phyloP scores from a whole-genome alignment of 2,113 vertebrate genomes.

The Edolisoma coerulescens region DNA sequence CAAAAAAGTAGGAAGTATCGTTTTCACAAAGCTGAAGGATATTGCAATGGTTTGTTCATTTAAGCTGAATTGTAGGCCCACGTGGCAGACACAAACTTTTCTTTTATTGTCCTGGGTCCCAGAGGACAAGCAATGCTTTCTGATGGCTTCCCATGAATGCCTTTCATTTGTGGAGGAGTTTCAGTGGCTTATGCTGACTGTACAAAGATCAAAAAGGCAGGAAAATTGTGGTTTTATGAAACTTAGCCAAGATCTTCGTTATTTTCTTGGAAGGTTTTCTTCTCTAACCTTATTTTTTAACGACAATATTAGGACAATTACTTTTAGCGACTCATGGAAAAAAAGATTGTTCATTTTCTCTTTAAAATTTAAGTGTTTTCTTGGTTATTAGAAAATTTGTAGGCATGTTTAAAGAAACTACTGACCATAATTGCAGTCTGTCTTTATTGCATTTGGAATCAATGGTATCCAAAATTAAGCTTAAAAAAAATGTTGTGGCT shows the following conservation, averaged over 20 bases:
- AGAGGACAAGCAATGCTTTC: slow-evolving; percentile 27
- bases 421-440: slow-evolving; percentile 2
- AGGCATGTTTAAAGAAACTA: not conserved
- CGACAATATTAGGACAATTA: not conserved
- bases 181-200: slow-evolving; percentile 50
- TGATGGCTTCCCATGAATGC: slow-evolving; percentile 53
- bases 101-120: slow-evolving; percentile 55
- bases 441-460: slow-evolving; percentile 38
- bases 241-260: slow-evolving; percentile 13
- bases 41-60: slow-evolving; percentile 56
- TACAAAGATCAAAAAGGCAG: slow-evolving; percentile 62
- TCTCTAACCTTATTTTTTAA: slow-evolving; percentile 24
- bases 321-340: not conserved
- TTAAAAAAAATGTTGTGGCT: slow-evolving; percentile 13
- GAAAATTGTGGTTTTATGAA: slow-evolving; percentile 54
- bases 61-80: slow-evolving; percentile 45
- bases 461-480: not conserved
- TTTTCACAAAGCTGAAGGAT: slow-evolving; percentile 56
- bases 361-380: not conserved
- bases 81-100: slow-evolving; percentile 41
- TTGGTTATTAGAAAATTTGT: slow-evolving; percentile 12
- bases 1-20: slow-evolving; percentile 63
- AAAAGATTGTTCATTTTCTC: not conserved
- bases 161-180: slow-evolving; percentile 56
- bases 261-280: slow-evolving; percentile 31